Percentiles rank a stretch among this genome's conserved stretches.
These are phyloP conservation scores for Kryptolebias ocellatus DNA, from an alignment of 2,797 vertebrate species.

Conservation along the genomic window DNA sequence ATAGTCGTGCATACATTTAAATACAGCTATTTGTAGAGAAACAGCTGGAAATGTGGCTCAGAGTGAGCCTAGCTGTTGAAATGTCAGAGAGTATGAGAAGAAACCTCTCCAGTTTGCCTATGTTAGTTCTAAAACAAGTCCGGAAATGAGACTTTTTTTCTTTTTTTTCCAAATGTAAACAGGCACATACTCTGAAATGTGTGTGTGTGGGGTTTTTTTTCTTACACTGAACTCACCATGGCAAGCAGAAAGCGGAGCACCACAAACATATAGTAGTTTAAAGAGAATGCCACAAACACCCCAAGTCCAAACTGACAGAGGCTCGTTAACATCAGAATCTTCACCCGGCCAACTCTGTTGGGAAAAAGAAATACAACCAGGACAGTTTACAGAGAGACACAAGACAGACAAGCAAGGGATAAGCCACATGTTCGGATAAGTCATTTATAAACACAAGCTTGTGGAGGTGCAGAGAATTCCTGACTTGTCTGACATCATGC, in stretches of 20 bases:
- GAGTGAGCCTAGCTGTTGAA: not conserved
- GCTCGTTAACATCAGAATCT: conserved; percentile 88
- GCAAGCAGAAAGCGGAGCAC: conserved; percentile 89
- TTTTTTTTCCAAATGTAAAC: not conserved
- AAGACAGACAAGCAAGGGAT: not conserved
- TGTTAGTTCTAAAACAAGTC: not conserved
- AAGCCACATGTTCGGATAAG: not conserved
- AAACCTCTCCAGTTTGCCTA: not conserved
- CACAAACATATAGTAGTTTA: conserved; percentile 89
- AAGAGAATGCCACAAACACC: conserved; percentile 84
- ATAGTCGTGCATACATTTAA: too few species aligned
- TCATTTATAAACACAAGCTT: not conserved
- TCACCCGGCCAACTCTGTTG: conserved; percentile 86
- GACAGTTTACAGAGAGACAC: not conserved
- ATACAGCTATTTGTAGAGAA: not conserved
- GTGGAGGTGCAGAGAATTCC: not conserved
- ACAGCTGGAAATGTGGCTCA: not conserved
- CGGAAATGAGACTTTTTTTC: not conserved
- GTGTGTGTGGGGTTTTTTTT: not conserved
- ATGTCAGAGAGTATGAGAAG: not conserved
- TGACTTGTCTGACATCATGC: not conserved
- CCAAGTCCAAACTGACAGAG: conserved; percentile 88
- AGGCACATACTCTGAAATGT: not conserved
- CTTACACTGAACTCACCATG: conserved; percentile 84
- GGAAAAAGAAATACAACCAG: not conserved